A percentile compares a stretch with the other conserved stretches of the same genome.
Evolutionary conservation across 53 echinoderm and acorn worm species (phyloP).

Genomic region (Arbacia lixula): DNA sequence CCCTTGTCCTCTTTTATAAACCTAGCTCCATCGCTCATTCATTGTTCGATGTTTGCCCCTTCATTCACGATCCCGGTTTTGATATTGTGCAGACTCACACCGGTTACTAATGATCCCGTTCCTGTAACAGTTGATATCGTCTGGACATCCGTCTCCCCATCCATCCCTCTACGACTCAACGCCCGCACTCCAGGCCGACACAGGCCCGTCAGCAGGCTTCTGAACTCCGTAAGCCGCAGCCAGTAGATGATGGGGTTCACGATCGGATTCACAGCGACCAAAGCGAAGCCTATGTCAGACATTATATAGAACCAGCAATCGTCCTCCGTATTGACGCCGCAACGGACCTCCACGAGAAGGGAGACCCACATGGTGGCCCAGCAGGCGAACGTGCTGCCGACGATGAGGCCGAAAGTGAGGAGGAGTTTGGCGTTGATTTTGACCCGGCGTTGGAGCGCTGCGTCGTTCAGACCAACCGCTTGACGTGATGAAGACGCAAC

Average conservation of each 20-base stretch:
- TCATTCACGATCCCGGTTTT: no score
- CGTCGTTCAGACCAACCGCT: neutral
- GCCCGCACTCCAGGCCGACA: no score
- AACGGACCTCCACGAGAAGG: neutral
- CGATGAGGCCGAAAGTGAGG: conserved; percentile 13
- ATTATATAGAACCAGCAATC: neutral
- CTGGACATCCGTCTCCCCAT: no score
- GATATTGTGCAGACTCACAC: no score
- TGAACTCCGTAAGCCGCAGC: conserved; percentile 25
- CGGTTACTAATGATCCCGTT: no score
- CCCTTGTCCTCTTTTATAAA: no score
- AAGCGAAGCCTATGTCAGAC: neutral
- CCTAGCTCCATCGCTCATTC: no score
- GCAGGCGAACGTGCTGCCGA: neutral
- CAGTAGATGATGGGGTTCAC: conserved; percentile 30
- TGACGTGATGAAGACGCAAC: neutral
- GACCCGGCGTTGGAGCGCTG: conserved; percentile 1
- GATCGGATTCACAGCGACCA: conserved; percentile 4
- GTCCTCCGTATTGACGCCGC: neutral
- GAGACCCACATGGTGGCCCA: conserved; percentile 25
- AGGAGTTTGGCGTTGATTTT: conserved; percentile 1
- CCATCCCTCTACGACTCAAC: no score
- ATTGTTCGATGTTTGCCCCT: no score
- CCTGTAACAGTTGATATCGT: no score
- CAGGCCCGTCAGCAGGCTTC: neutral